Percentiles rank a stretch among this genome's conserved stretches.
These are phyloP conservation scores for Tolmerus cingulatus DNA, from an alignment of 2,888 invertebrate species.

Conservation along the genomic window DNA sequence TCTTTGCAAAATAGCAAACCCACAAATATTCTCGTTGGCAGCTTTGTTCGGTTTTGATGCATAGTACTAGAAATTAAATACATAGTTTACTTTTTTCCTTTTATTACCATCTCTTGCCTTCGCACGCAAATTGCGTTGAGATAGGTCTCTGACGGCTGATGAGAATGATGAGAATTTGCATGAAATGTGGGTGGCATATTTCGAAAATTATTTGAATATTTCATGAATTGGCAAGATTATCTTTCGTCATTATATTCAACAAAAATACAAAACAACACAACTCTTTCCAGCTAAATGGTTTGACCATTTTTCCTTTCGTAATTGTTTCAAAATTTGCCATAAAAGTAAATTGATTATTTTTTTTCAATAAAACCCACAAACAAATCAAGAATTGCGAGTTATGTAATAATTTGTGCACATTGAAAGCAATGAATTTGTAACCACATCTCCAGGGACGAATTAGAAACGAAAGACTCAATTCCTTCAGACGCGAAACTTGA, in stretches of 20 bases:
- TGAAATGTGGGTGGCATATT: not conserved
- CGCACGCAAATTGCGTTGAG: not conserved
- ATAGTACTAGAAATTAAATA: not conserved
- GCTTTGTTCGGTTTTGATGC: not conserved
- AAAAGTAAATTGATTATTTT: not conserved
- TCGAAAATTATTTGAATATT: not conserved
- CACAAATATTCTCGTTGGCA: not conserved
- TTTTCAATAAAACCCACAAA: not conserved
- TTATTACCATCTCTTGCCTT: not conserved
- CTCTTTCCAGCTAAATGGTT: not conserved
- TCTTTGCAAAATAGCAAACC: slow-evolving; percentile 10
- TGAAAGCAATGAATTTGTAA: not conserved
- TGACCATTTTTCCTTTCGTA: not conserved
- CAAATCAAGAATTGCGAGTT: not conserved
- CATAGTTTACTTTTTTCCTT: not conserved
- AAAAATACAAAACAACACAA: not conserved
- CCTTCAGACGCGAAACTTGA: not conserved
- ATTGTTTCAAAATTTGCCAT: not conserved
- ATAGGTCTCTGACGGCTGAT: not conserved
- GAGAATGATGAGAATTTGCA: not conserved
- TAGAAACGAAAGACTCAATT: not conserved
- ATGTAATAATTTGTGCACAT: not conserved
- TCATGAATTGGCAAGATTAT: not conserved
- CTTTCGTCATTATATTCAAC: not conserved
- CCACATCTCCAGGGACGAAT: not conserved